Evolutionary conservation across 2,113 vertebrate species (phyloP).

Genomic region (Motacilla alba): DNA sequence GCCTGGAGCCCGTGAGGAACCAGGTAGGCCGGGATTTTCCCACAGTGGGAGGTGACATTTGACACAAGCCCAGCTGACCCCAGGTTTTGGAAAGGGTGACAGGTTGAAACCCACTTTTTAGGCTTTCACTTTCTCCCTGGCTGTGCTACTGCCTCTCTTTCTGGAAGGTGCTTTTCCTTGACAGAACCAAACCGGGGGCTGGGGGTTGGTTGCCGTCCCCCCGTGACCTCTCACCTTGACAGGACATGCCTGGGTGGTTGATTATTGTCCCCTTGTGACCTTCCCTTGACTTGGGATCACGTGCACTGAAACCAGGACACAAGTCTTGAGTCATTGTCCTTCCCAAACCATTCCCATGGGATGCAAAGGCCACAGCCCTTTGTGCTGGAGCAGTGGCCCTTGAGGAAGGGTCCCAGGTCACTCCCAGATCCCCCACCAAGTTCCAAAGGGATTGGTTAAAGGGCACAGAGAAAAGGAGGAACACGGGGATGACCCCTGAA

Average conservation of each 20-base stretch:
- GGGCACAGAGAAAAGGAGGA: background rate
- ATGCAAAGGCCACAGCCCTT: background rate
- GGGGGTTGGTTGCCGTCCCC: background rate
- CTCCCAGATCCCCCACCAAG: background rate
- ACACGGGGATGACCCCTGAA: background rate
- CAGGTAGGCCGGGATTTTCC: background rate
- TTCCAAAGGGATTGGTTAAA: background rate
- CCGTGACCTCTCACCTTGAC: background rate
- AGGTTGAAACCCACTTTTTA: background rate
- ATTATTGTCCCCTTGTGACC: background rate
- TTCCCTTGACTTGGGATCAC: background rate
- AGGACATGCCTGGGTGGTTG: background rate
- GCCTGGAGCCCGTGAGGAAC: background rate
- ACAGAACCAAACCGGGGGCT: background rate
- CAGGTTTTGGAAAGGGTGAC: background rate
- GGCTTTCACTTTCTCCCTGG: background rate
- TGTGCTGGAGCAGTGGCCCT: background rate
- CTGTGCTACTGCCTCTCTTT: background rate
- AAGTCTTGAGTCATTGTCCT: background rate
- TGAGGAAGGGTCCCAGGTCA: background rate
- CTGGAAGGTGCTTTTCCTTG: slow-evolving; percentile 11
- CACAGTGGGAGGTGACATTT: background rate
- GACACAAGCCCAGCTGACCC: background rate
- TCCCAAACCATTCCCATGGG: background rate
- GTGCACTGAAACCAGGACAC: background rate